Evolutionary conservation across 53 echinoderm and acorn worm genomes (phyloP).

Genomic region (Patiria pectinifera): DNA sequence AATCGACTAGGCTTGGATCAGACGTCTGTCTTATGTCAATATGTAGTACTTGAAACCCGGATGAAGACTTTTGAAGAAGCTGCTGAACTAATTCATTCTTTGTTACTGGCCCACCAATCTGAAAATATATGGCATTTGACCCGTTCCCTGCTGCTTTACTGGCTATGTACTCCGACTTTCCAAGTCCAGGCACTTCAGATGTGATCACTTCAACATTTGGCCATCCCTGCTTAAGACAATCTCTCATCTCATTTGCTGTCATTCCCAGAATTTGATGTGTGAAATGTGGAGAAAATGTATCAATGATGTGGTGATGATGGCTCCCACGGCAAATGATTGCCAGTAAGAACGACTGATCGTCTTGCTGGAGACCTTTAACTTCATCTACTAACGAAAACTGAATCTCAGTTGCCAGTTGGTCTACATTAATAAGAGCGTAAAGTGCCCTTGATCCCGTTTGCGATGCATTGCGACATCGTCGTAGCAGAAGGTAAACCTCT

Average conservation of each 20-base stretch:
- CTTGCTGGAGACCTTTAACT: constrained; percentile 52
- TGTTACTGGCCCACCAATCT: constrained; percentile 54
- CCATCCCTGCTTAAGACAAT: constrained; percentile 57
- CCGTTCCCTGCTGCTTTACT: constrained; percentile 25
- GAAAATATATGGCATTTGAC: not conserved
- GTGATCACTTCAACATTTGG: constrained; percentile 66
- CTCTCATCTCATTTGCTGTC: constrained; percentile 52
- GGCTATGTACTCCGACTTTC: constrained; percentile 56
- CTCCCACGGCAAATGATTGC: constrained; percentile 65
- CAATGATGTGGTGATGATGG: constrained; percentile 67
- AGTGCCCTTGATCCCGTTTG: not conserved
- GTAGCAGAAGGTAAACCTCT: constrained; percentile 59
- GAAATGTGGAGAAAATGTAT: constrained; percentile 65
- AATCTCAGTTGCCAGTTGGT: constrained; percentile 47
- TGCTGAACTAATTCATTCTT: constrained; percentile 39
- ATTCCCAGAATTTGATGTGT: constrained; percentile 58
- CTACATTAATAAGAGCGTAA: constrained; percentile 54
- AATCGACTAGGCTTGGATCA: constrained; percentile 45
- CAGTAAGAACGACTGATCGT: constrained; percentile 30
- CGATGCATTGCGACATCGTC: constrained; percentile 50
- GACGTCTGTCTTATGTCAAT: constrained; percentile 48
- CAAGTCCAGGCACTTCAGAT: constrained; percentile 59
- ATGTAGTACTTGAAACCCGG: constrained; percentile 36
- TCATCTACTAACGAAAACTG: constrained; percentile 63
- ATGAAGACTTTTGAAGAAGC: not conserved